phyloP scores from a whole-genome alignment of 2,113 vertebrate species.

The Xiphorhynchus elegans region DNA sequence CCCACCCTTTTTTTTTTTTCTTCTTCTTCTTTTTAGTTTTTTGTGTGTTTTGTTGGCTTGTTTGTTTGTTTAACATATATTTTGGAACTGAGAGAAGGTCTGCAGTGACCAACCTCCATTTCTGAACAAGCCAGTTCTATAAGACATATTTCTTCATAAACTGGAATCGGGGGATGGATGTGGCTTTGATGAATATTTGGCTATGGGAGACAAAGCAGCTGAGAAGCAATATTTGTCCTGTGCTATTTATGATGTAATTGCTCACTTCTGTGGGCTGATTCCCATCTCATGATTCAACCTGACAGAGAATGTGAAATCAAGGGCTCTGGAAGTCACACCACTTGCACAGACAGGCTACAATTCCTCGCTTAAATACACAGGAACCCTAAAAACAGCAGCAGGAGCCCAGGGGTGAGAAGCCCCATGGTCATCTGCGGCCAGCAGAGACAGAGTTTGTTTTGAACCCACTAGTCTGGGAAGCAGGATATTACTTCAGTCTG shows the following conservation, averaged over 20 bases:
- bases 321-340: not conserved
- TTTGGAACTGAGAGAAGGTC: not conserved
- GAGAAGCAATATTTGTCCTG: not conserved
- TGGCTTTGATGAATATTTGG: not conserved
- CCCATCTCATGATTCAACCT: not conserved
- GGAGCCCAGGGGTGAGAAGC: not conserved
- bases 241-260: fast-evolving
- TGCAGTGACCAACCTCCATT: not conserved
- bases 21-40: not conserved
- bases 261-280: not conserved
- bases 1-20: not conserved
- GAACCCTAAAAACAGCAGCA: not conserved
- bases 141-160: not conserved
- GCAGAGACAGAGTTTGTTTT: not conserved
- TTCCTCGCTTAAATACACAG: not conserved
- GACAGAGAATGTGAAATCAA: not conserved
- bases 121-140: not conserved
- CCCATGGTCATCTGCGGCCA: not conserved
- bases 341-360: not conserved
- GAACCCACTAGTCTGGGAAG: not conserved
- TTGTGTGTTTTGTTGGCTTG: too few relatives aligned
- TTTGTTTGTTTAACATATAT: not conserved
- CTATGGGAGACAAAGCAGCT: not conserved
- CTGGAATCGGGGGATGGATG: not conserved
- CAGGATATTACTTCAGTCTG: not conserved